phyloP scores from a whole-genome alignment of 2,113 vertebrate genomes.

The Platichthys flesus region DNA sequence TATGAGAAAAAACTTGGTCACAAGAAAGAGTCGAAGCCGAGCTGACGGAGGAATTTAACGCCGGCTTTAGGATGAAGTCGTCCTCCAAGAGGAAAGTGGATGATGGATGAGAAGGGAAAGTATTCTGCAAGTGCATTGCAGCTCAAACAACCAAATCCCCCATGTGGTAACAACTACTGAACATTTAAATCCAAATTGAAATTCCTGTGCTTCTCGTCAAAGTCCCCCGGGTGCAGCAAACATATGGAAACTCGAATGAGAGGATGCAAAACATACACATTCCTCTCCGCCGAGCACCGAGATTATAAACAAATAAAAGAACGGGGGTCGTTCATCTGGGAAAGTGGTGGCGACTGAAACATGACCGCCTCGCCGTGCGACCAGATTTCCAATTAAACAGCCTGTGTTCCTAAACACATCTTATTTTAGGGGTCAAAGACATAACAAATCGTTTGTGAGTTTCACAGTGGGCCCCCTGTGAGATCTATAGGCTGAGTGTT shows the following conservation, averaged over 20 bases:
- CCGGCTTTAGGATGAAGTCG: slow-evolving; percentile 48
- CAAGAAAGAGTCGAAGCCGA: slow-evolving; percentile 32
- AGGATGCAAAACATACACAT: slow-evolving; percentile 60
- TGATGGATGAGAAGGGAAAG: slow-evolving; percentile 67
- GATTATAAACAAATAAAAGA: slow-evolving; percentile 63
- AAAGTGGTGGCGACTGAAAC: slow-evolving; percentile 24
- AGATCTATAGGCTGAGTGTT: slow-evolving; percentile 50
- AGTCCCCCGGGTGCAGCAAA: slow-evolving; percentile 43
- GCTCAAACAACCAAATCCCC: slow-evolving; percentile 63
- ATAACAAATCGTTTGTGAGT: slow-evolving; percentile 38
- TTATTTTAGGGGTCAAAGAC: slow-evolving; percentile 53
- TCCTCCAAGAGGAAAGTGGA: slow-evolving; percentile 29
- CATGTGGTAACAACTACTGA: slow-evolving; percentile 78
- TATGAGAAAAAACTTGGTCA: slow-evolving; percentile 32
- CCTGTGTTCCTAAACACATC: slow-evolving; percentile 31
- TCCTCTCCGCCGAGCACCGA: slow-evolving; percentile 31
- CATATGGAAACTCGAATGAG: slow-evolving; percentile 58
- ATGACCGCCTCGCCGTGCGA: slow-evolving; percentile 31
- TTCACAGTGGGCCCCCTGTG: slow-evolving; percentile 45
- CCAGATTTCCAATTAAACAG: slow-evolving; percentile 51
- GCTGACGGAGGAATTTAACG: slow-evolving; percentile 25
- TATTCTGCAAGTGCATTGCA: slow-evolving; percentile 41
- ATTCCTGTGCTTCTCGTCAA: slow-evolving; percentile 61
- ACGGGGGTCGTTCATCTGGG: slow-evolving; percentile 17
- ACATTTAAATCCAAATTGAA: slow-evolving; percentile 73